A percentile compares a stretch with the other conserved stretches of the same genome.
These are phyloP conservation scores for Crocuta crocuta DNA, from an alignment of 2,113 vertebrate genomes.

Conservation along the genomic window DNA sequence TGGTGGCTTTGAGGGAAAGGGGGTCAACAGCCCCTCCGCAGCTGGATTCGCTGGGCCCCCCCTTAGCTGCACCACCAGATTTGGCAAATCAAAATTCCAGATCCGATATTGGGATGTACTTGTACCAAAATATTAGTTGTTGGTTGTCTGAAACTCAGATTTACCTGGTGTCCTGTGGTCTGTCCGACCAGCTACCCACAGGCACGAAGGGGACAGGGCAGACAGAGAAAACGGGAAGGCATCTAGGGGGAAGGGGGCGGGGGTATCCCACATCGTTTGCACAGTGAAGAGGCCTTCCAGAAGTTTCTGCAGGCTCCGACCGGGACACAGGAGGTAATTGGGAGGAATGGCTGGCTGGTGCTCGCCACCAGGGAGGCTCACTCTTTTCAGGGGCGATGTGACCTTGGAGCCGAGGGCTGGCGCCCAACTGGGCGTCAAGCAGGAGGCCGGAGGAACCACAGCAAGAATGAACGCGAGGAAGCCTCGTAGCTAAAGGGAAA, in stretches of 20 bases:
- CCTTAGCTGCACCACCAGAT: too few relatives aligned
- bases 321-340: background rate
- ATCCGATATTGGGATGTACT: background rate
- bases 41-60: background rate
- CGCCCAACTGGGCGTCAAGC: background rate
- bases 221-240: background rate
- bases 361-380: background rate
- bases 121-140: background rate
- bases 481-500: slow-evolving; percentile 25
- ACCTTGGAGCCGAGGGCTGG: background rate
- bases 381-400: background rate
- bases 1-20: background rate
- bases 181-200: background rate
- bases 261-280: accelerated
- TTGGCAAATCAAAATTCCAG: background rate
- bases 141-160: background rate
- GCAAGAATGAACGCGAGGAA: background rate
- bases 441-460: background rate
- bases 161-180: background rate
- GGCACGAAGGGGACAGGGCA: background rate
- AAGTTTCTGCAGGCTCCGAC: background rate
- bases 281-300: background rate
- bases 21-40: accelerated
- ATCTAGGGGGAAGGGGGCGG: background rate
- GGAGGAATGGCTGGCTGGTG: background rate